phyloP scores from a whole-genome alignment of 2,113 vertebrate species.

The Ardeotis arabs region DNA sequence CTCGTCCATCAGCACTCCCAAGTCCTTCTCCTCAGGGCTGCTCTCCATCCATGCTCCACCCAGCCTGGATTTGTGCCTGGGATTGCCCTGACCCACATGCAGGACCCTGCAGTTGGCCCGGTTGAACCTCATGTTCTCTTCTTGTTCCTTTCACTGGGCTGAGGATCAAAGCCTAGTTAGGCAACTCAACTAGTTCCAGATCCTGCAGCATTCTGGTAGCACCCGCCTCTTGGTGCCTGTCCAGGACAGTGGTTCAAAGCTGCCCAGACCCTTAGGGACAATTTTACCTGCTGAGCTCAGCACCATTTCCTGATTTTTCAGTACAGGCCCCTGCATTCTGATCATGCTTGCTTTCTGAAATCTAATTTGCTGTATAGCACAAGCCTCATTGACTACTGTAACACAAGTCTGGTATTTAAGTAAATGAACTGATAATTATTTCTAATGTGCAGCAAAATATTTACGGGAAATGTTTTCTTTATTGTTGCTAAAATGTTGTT shows the following conservation, averaged over 20 bases:
- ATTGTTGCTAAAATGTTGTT: slow-evolving; percentile 3
- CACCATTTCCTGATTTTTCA: not conserved
- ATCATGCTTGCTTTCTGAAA: not conserved
- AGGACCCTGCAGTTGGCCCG: too few species aligned
- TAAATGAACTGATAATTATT: slow-evolving; percentile 62
- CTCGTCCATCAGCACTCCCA: too few species aligned
- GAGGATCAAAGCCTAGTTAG: not conserved
- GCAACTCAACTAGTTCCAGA: not conserved
- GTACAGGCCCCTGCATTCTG: not conserved
- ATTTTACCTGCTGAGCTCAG: not conserved
- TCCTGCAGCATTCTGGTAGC: not conserved
- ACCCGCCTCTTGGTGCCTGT: not conserved
- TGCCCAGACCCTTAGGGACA: not conserved
- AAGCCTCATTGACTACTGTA: slow-evolving; percentile 43
- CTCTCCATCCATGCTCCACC: too few species aligned
- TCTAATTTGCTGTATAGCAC: not conserved
- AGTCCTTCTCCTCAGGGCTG: too few species aligned
- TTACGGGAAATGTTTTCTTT: slow-evolving; percentile 56
- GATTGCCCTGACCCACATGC: too few species aligned
- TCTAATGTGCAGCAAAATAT: slow-evolving; percentile 55
- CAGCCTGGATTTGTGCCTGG: too few species aligned
- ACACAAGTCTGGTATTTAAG: slow-evolving; percentile 42
- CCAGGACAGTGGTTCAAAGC: not conserved
- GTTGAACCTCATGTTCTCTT: not conserved
- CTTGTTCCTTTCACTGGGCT: not conserved